Conservation (phyloP, 2,888 invertebrate genomes). For the Andrena praecox region DNA sequence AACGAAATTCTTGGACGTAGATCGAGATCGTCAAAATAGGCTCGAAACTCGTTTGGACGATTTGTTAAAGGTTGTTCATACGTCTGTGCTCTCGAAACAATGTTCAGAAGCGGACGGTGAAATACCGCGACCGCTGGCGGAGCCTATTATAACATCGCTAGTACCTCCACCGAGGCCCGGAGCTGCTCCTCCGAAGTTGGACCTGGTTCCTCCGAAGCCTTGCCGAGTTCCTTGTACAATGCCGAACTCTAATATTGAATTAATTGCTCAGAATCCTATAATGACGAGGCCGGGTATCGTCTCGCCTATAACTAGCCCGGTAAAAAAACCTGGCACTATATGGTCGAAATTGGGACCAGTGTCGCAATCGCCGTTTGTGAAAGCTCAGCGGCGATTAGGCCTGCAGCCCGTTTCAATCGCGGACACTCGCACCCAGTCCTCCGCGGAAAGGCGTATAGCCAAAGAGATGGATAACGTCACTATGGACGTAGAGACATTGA, state of each 20-base stretch:
- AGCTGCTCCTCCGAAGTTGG: conserved; percentile 80
- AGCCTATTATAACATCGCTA: conserved; percentile 76
- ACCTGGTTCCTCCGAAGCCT: conserved; percentile 83
- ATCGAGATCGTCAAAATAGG: conserved; percentile 82
- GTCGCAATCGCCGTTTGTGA: conserved; percentile 82
- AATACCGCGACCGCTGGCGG: conserved; percentile 51
- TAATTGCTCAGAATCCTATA: conserved; percentile 78
- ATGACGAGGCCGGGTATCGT: conserved; percentile 80
- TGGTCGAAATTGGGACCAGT: conserved; percentile 83
- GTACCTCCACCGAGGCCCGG: conserved; percentile 82
- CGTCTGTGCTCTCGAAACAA: conserved; percentile 77
- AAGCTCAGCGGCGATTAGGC: conserved; percentile 82
- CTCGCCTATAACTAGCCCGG: conserved; percentile 78
- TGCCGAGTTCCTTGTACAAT: conserved; percentile 82
- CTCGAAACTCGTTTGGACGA: conserved; percentile 82
- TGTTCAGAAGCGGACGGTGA: conserved; percentile 72
- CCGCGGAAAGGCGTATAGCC: conserved; percentile 81
- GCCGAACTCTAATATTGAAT: conserved; percentile 73
- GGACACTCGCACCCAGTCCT: conserved; percentile 79
- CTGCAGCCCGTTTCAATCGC: conserved; percentile 63
- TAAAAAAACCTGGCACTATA: conserved; percentile 76
- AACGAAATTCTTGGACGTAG: conserved; percentile 80
- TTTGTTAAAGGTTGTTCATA: conserved; percentile 81
- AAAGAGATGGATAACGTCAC: conserved; percentile 68
- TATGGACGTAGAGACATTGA: conserved; percentile 69